Base-by-base conservation (phyloP, 1,140 invertebrate genomes). In the Zaprionus camerounensis region DNA sequence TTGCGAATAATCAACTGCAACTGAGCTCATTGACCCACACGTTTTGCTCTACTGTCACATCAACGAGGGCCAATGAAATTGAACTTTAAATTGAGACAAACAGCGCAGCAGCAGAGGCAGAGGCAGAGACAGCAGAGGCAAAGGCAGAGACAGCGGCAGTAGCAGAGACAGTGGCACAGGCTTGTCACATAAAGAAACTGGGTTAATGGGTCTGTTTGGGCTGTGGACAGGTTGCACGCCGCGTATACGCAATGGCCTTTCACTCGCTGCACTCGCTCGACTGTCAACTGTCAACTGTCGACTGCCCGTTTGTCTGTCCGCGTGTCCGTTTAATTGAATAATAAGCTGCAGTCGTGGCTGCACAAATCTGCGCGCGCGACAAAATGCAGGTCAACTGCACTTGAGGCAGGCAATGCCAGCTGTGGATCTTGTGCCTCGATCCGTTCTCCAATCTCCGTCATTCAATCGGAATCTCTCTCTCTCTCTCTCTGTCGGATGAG, bases 71-170 rank as follows among this genome's bases (percentile, higher is more conserved):
- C 85, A 90, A 90, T 90, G 86, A 90, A 90, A 90, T 90, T 90
- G 85, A 90, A 90, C 85, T 90, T 90, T 90, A 90, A 90, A 90
- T 90, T 90, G 79, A 90, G 85, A 59, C 84, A 81, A 88, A 90
- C 84, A 91, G 82, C 85, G 82, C 76, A 65, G 53, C 55, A 53
- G 63, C 75, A 70, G 65, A n/a, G 22, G 38, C 53, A 46, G 31
- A 20, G 46, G 53, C 55, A 46, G 31, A 20, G 46, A 44, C 55
- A 53, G 63, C 71, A 70, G 65, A 11, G 34, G 31, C 17, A 17
- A 17, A 17, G 17, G 17, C 46, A 24, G n/a, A 17, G 44, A 31
- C 57, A n/a, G 24, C 13, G 44, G 31, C 17, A 15, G 1, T 2
- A 22, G 34, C 17, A 51, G 24, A 15, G 20, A 12, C 46, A 49